Base-by-base conservation (phyloP, 2,888 invertebrate genomes). In the Chrysolina americana region DNA sequence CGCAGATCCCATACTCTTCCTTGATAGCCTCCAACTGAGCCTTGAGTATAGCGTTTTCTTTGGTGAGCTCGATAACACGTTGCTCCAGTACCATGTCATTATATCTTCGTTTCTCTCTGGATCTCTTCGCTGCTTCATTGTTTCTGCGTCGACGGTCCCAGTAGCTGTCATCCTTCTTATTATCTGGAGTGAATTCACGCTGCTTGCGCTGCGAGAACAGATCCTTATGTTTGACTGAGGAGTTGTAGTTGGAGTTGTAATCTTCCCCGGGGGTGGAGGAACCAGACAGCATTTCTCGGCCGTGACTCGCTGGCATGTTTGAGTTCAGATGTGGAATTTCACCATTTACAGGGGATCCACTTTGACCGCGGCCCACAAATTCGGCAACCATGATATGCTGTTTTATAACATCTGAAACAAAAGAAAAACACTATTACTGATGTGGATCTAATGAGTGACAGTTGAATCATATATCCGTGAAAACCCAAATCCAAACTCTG, bases 31-130 rank as follows among this genome's bases (percentile, higher is more conserved):
- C 94, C 73, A 99, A 90, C 85, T 98, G 98, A 4, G 96, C 96
- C 87, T 97, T 95, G 1, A 99, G 91, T 64, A 97, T 94, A 86
- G 97, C 96, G 88, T 98, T 99, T 87, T 98, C 98, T 88, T 97
- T 96, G 79, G 96, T 97, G 71, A 99, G 90, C 87, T 98, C 97
- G 71, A 97, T 93, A 41, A 99, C 97, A 64, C 97, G 92, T 82
- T 96, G 96, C 85, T 98, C 98, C 76, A 99, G 90, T 1, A 97
- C 96, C 96, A 98, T 96, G 88, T 98, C 98, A 87, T 98, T 98
- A 89, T 96, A 95, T 64, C 98, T 93, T 56, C 98, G 92, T 88
- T 98, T 98, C 88, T 98, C 98, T n/a, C 98, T 92, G 8, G 98
- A 98, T 62, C 98, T 90, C 87, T 98, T 97, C 73, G 98, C 98